Base-by-base conservation (phyloP, 1,140 invertebrate species). In the Parasteatoda tepidariorum region DNA sequence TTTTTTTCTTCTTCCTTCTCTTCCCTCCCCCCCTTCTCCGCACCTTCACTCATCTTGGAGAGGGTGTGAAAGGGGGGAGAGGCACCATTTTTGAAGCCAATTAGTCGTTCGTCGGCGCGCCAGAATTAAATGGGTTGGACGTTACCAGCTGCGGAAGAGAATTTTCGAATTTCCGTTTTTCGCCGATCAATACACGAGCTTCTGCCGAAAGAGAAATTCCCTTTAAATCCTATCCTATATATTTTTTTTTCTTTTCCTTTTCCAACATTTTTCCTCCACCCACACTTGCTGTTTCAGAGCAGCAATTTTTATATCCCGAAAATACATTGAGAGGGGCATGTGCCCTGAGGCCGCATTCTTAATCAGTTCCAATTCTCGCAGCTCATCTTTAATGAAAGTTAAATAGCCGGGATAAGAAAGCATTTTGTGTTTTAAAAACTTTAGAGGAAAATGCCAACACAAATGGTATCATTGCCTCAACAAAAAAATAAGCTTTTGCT, bases 51-150 rank as follows among this genome's bases (percentile, higher is more conserved):
- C 9, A 48, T 48, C 38, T 48, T 9, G n/a, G n/a, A n/a, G 38
- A 48, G 9, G 38, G 38, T 48, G 38, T 48, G 38, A 9, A 2
- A 4, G 38, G 38, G 38, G 38, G 18, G 38, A 48, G 38, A 13
- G 38, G 55, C 59, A 57, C 48, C 73, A 66, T 78, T 78, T 78
- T 78, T 78, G 61, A 78, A 78, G 74, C 74, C 74, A 66, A 66
- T 66, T 66, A 78, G 74, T 78, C 59, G 38, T 78, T 74, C 71
- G 68, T 57, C 73, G 57, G 73, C 73, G 71, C 74, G 59, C 74
- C 74, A 61, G 74, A 78, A 78, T 78, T 78, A 78, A 78, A 66
- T 66, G 74, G 74, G 74, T 66, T 34, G 74, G 74, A 78, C 74
- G 74, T 66, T 78, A 66, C 34, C 59, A 78, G 74, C 74, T 66